Conservation (phyloP, 1,140 invertebrate genomes). For the Gyrodactylus bullatarudis region DNA sequence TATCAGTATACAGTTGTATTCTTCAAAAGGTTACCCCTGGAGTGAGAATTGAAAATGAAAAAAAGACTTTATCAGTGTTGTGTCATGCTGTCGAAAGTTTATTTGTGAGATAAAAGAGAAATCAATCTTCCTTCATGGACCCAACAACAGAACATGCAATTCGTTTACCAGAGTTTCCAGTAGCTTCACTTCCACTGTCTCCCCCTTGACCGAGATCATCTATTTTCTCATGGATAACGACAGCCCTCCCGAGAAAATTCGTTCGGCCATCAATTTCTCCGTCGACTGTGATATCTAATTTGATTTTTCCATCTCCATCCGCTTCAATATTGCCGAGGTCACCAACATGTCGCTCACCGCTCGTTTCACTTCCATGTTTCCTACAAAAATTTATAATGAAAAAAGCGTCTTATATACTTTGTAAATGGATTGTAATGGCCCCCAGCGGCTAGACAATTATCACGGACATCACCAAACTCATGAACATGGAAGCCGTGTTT, state of each 20-base stretch:
- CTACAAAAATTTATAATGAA: constrained; percentile 11
- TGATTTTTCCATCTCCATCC: constrained; percentile 32
- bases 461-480: constrained; percentile 13
- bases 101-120: no score
- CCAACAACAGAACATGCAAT: constrained; percentile 89
- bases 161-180: constrained; percentile 75
- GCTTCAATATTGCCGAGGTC: constrained; percentile 62
- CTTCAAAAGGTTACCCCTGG: no score
- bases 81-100: no score
- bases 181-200: constrained; percentile 61
- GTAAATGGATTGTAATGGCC: constrained; percentile 11
- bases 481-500: constrained; percentile 17
- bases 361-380: constrained; percentile 6
- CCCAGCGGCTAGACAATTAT: constrained; percentile 12
- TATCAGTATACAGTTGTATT: no score
- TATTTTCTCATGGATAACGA: constrained; percentile 42
- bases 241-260: constrained; percentile 48
- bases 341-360: constrained; percentile 32
- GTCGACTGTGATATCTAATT: constrained; percentile 20
- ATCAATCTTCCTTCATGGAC: no score
- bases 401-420: constrained; percentile 8
- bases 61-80: no score
- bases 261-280: constrained; percentile 31
- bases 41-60: no score
- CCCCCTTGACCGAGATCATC: constrained; percentile 76